phyloP scores from a whole-genome alignment of 2,113 vertebrate genomes.

The Psilopogon haemacephalus region DNA sequence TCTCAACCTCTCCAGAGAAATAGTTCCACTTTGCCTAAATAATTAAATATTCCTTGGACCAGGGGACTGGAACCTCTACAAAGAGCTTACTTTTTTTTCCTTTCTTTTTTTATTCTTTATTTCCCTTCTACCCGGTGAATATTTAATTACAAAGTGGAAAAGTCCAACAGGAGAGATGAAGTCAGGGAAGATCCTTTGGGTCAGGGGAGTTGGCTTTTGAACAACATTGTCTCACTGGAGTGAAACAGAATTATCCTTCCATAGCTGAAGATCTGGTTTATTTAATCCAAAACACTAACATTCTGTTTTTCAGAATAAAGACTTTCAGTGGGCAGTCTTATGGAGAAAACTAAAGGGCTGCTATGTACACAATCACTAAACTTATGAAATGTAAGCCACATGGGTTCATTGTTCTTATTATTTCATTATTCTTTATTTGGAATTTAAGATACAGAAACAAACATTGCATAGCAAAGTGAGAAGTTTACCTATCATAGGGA shows the following conservation, averaged over 20 bases:
- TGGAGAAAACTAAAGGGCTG: neutral
- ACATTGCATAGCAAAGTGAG: neutral
- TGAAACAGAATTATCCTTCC: conserved; percentile 24
- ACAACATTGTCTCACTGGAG: neutral
- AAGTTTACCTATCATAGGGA: neutral
- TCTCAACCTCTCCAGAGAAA: neutral
- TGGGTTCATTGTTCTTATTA: neutral
- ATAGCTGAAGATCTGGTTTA: neutral
- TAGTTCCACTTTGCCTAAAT: conserved; percentile 32
- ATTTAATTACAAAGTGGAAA: conserved; percentile 41
- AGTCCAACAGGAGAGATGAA: conserved; percentile 33
- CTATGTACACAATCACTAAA: neutral
- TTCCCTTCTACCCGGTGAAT: neutral
- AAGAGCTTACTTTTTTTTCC: conserved; percentile 22
- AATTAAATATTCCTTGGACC: conserved; percentile 47
- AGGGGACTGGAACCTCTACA: conserved; percentile 41
- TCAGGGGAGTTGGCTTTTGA: conserved; percentile 3
- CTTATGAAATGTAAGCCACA: neutral
- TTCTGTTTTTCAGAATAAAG: neutral
- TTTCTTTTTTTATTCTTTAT: conserved; percentile 36
- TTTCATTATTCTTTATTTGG: neutral
- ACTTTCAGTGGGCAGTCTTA: neutral
- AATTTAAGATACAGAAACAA: neutral
- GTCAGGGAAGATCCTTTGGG: conserved; percentile 49
- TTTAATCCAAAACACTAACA: neutral